Evolutionary conservation across 2,888 invertebrate species (phyloP), one percentile per base, ranked within the genome.

Genomic region (Mimumesa dahlbomi): DNA sequence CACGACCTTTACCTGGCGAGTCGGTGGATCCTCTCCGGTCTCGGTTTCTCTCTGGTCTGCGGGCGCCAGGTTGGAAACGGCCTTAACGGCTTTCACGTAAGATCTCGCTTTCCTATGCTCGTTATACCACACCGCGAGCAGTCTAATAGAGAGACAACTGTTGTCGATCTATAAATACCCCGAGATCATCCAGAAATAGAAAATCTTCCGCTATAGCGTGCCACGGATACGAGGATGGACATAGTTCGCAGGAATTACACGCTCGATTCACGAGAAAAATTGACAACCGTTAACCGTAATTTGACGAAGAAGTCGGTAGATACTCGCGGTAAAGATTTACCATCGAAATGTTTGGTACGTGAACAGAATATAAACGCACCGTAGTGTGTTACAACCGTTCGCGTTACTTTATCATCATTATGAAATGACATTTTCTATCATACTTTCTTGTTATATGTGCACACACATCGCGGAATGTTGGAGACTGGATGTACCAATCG

Each of bases 51-150:
- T 66, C 49, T n/a, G 46, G 46, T 52, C 56, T 21, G 52, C 65
- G 38, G 52, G 53, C 58, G 62, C 61, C 52, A 52, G 57, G 31
- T 61, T 67, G 73, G 65, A 75, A 77, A 75, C 46, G 63, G 75
- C 67, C 72, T 79, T 80, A 77, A 78, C 78, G 43, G 80, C 82
- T 82, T 82, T 84, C 79, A 72, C 78, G 75, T 75, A 73, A 69
- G 67, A 70, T 72, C 68, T 69, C 72, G 72, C 63, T 69, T 66
- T 79, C 75, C 75, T 71, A 57, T 34, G 69, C 69, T 53, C 67
- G 70, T 67, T 67, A 65, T 50, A 53, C 58, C 53, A 49, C 68
- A 48, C 7, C n/a, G 29, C 13, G 31, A 25, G 49, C 46, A 0
- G 53, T 25, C 57, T 49, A 40, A 61, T 36, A 25, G 56, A 63